These are phyloP conservation scores for Panagrolaimus sp. DNA, from an alignment of 1,140 invertebrate genomes.

Conservation along the genomic window DNA sequence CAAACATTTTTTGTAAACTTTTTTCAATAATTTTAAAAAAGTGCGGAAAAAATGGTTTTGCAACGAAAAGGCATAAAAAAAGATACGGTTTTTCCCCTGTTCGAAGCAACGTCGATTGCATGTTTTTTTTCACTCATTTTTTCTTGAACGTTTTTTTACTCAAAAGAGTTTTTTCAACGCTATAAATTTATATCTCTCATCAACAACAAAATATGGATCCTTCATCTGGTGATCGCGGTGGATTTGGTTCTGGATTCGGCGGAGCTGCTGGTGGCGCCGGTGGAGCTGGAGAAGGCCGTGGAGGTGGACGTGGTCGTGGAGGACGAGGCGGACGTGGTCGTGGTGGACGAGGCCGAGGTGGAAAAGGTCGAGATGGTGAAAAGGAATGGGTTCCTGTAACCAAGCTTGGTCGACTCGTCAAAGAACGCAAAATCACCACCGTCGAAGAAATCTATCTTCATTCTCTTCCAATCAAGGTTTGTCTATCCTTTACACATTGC, in stretches of 20 bases:
- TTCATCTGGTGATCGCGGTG: constrained; percentile 64
- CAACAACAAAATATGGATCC: no score
- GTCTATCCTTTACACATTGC: constrained; percentile 11
- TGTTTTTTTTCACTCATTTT: no score
- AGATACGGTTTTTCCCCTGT: no score
- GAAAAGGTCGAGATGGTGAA: constrained; percentile 69
- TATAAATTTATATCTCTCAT: no score
- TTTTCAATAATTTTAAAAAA: no score
- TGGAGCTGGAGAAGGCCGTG: constrained; percentile 43
- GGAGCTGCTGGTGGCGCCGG: constrained; percentile 48
- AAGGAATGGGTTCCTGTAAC: constrained; percentile 97
- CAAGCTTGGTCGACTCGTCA: constrained; percentile 90
- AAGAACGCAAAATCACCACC: constrained; percentile 88
- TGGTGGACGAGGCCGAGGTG: constrained; percentile 72
- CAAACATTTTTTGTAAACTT: no score
- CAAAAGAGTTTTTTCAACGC: no score
- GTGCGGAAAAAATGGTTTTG: no score
- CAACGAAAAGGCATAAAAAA: no score
- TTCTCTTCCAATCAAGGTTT: constrained; percentile 89
- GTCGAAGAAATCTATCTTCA: constrained; percentile 99
- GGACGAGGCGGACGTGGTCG: constrained; percentile 75
- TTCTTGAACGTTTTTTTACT: no score
- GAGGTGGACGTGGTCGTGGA: constrained; percentile 65
- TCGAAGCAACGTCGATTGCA: no score
- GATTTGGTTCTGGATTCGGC: constrained; percentile 57